Conservation (phyloP, 2,113 vertebrate genomes). For the Fukomys damarensis region DNA sequence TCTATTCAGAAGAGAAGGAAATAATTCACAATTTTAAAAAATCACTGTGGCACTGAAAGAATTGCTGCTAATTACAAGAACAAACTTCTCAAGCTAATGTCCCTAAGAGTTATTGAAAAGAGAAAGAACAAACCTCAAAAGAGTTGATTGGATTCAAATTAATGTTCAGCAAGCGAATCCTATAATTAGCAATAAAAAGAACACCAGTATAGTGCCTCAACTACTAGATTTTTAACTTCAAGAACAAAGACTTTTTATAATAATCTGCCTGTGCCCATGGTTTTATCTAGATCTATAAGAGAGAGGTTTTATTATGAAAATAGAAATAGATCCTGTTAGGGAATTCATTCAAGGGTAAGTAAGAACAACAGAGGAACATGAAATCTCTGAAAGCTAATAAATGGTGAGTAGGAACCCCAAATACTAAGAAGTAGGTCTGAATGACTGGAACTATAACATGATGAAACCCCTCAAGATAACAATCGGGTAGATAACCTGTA, state of each 20-base stretch:
- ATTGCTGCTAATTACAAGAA: slow-evolving; percentile 19
- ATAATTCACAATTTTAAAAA: background rate
- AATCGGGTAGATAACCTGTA: background rate
- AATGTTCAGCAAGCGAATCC: background rate
- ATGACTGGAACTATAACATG: background rate
- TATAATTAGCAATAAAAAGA: background rate
- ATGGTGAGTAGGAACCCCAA: background rate
- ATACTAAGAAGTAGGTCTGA: background rate
- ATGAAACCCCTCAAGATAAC: background rate
- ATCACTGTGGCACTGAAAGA: background rate
- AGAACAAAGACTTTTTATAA: background rate
- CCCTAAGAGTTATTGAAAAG: background rate
- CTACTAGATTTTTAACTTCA: background rate
- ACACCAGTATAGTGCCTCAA: background rate
- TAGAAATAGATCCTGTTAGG: background rate
- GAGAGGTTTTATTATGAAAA: background rate
- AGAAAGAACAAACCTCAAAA: slow-evolving; percentile 28
- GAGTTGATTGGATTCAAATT: background rate
- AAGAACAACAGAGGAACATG: background rate
- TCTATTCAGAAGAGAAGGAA: slow-evolving; percentile 48
- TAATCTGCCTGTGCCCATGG: background rate
- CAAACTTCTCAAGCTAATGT: background rate
- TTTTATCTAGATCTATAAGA: slow-evolving; percentile 17
- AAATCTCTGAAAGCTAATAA: slow-evolving; percentile 7
- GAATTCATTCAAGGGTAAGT: background rate